Evolutionary conservation across 2,888 invertebrate genomes (phyloP).

Genomic region (Galerucella calmariensis): DNA sequence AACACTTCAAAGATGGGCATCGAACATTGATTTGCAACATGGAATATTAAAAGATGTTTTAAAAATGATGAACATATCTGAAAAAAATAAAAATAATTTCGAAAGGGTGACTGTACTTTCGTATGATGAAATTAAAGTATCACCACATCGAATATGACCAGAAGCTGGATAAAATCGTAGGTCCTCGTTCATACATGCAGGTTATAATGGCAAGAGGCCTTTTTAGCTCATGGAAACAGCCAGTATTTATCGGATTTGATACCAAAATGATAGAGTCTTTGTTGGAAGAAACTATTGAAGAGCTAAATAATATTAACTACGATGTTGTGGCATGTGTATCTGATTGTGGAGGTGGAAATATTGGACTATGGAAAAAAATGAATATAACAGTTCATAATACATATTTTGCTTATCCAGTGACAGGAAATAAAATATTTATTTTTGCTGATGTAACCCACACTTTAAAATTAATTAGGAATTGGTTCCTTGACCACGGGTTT

Average conservation of each 20-base stretch:
- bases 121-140: slow-evolving; percentile 49
- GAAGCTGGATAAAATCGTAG: slow-evolving; percentile 16
- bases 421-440: too few relatives aligned
- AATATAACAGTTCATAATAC: slow-evolving; percentile 5
- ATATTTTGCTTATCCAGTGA: too few relatives aligned
- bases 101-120: slow-evolving; percentile 43
- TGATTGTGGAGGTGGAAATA: slow-evolving; percentile 52
- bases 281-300: too few relatives aligned
- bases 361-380: slow-evolving; percentile 49
- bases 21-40: slow-evolving; percentile 22
- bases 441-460: too few relatives aligned
- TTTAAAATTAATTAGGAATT: too few relatives aligned
- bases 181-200: slow-evolving; percentile 7
- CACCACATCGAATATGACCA: slow-evolving; percentile 30
- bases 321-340: slow-evolving; percentile 50
- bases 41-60: slow-evolving; percentile 44
- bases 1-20: too few relatives aligned
- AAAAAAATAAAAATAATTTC: slow-evolving; percentile 20
- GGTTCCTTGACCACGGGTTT: too few relatives aligned
- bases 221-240: too few relatives aligned
- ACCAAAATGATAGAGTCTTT: too few relatives aligned
- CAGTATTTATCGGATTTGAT: too few relatives aligned
- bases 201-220: not conserved
- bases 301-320: not conserved
- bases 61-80: too few relatives aligned